Evolutionary conservation across 2,113 vertebrate genomes (phyloP), one percentile per base, ranked within the genome.

Genomic region (Proterorhinus semilunaris): DNA sequence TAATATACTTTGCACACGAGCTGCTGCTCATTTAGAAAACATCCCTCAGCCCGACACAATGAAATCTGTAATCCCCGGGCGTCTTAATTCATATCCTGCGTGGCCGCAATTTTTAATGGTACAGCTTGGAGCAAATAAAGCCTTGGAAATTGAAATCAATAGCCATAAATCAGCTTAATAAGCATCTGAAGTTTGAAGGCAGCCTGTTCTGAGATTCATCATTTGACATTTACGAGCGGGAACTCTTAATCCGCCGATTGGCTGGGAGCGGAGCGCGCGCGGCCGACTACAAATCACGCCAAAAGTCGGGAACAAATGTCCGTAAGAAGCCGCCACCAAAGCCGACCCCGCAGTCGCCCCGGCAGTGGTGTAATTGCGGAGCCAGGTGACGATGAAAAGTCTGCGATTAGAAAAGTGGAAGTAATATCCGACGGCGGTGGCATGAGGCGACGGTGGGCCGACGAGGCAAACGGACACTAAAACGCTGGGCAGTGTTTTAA

Each of bases 101-200:
- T 44, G 67, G 70, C 54, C 64, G 72, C 76, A 54, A 79, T 77
- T 86, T 55, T 83, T 88, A 88, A 89, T 81, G 84, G 77, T 57
- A 71, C 58, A 61, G 83, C 80, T 84, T 70, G 62, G 65, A 84
- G 87, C 79, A 79, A 86, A 83, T 76, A 84, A 83, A 79, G 62
- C 69, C 74, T 68, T 74, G 74, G 76, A 87, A 92, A 89, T 83
- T 89, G 79, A 86, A 89, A 90, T 87, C 88, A 87, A 89, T 85
- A 79, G 73, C 50, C 62, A 86, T 90, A 89, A 90, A 91, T 91
- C 86, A 90, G 82, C 81, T 84, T 86, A 87, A 91, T 86, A 81
- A 90, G 86, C 69, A 83, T 71, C 74, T 72, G 65, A 78, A 77
- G 75, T 74, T 42, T 64, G 72, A 64, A 67, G 64, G 61, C 67